Percentiles rank a stretch among this genome's conserved stretches.
Evolutionary conservation across 1,140 invertebrate species (phyloP).

Genomic region (Pseudomyrmex pallidus): DNA sequence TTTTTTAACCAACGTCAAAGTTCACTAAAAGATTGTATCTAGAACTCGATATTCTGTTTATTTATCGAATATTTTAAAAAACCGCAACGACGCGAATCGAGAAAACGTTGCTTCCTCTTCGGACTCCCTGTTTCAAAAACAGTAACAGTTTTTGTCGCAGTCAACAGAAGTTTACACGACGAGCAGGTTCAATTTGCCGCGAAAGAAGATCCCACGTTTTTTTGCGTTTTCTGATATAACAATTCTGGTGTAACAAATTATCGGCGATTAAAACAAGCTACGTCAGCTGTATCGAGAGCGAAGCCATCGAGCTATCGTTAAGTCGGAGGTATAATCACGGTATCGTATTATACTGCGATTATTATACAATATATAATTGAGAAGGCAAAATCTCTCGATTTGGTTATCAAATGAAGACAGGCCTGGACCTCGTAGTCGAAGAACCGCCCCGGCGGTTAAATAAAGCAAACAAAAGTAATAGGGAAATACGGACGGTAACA

Average conservation of each 20-base stretch:
- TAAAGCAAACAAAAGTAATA: constrained; percentile 33
- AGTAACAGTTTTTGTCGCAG: too few relatives aligned
- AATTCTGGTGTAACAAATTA: constrained; percentile 16
- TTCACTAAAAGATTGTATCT: too few relatives aligned
- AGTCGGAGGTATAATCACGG: constrained; percentile 13
- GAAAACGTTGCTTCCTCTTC: too few relatives aligned
- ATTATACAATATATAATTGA: constrained; percentile 59
- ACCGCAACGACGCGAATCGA: too few relatives aligned
- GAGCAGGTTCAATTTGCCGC: too few relatives aligned
- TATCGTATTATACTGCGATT: background rate
- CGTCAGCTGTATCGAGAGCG: constrained; percentile 40
- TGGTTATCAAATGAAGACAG: constrained; percentile 37
- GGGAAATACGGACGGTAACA: background rate
- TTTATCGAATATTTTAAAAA: too few relatives aligned
- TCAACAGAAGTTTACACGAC: too few relatives aligned
- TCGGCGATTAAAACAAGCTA: constrained; percentile 59
- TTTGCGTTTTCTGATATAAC: background rate
- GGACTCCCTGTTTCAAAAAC: too few relatives aligned
- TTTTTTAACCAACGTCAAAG: too few relatives aligned
- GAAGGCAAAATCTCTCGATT: constrained; percentile 31
- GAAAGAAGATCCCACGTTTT: too few relatives aligned
- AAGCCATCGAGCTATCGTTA: constrained; percentile 51
- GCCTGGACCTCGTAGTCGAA: too few relatives aligned
- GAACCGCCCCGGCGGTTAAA: background rate
- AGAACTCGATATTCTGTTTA: too few relatives aligned